A percentile compares a stretch with the other conserved stretches of the same genome.
Evolutionary conservation across 1,140 invertebrate species (phyloP).

Genomic region (Dermatophagoides farinae): DNA sequence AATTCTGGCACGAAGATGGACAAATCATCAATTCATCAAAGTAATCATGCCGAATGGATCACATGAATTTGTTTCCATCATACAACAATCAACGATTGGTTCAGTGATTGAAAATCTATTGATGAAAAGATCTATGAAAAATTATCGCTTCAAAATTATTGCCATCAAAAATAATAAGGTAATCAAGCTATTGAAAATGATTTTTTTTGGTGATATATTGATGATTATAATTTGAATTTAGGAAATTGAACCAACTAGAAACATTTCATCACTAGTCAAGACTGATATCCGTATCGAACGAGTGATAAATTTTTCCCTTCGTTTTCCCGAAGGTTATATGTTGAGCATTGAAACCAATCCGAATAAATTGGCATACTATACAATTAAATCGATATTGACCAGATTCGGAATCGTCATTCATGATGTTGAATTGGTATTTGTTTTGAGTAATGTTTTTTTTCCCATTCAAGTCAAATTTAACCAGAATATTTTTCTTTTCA

Average conservation of each 20-base stretch:
- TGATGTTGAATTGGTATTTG: constrained; percentile 5
- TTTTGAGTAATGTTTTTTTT: not conserved
- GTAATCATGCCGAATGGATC: not conserved
- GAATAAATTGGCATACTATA: not conserved
- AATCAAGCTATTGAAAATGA: not conserved
- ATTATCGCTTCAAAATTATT: not conserved
- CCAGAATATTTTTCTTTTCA: not conserved
- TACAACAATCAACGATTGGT: not conserved
- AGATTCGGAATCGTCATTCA: not conserved
- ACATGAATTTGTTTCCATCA: not conserved
- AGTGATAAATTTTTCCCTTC: not conserved
- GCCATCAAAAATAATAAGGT: not conserved
- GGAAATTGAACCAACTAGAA: not conserved
- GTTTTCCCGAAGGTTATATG: constrained; percentile 6
- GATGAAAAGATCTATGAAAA: not conserved
- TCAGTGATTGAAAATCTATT: not conserved
- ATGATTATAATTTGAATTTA: not conserved
- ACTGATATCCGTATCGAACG: not conserved
- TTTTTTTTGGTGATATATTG: not conserved
- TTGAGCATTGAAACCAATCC: not conserved
- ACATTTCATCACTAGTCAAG: not conserved
- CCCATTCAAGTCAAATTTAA: not conserved
- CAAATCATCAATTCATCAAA: not conserved
- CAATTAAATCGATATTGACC: not conserved
- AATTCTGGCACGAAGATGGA: not conserved